Evolutionary conservation across 1,140 invertebrate genomes (phyloP).

Genomic region (Trachymyrmex septentrionalis): DNA sequence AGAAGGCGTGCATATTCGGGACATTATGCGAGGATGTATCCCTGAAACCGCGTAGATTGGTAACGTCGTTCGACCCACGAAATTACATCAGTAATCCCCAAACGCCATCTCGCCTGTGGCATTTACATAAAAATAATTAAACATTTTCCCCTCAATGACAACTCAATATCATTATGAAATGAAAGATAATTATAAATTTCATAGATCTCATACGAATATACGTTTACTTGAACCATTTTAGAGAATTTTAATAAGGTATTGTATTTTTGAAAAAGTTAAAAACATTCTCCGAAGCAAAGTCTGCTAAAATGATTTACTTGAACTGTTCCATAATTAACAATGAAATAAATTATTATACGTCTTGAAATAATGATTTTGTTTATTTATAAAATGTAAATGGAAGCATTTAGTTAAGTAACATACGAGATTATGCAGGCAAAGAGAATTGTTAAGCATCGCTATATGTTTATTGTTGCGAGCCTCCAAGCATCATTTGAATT

Average conservation of each 20-base stretch:
- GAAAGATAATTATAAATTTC: background rate
- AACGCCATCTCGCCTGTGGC: constrained; percentile 14
- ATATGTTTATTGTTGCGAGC: background rate
- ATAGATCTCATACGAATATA: background rate
- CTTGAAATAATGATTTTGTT: background rate
- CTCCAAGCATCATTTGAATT: constrained; percentile 2
- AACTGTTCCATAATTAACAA: background rate
- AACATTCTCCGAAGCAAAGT: background rate
- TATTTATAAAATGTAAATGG: background rate
- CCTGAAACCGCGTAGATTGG: constrained; percentile 69
- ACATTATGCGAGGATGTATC: constrained; percentile 71
- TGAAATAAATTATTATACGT: background rate
- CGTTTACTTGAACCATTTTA: background rate
- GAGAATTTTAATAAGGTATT: background rate
- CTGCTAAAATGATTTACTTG: background rate
- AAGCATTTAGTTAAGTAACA: background rate
- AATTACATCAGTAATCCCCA: constrained; percentile 74
- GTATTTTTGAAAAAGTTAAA: constrained; percentile 6
- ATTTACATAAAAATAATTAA: constrained; percentile 84
- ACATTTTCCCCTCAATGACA: constrained; percentile 50
- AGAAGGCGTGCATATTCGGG: constrained; percentile 71
- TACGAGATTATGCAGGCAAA: constrained; percentile 7
- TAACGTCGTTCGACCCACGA: constrained; percentile 74
- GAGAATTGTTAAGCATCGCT: background rate
- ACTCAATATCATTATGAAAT: constrained; percentile 4